Conservation (phyloP, 2,888 invertebrate species). For the Helicoverpa assulta region DNA sequence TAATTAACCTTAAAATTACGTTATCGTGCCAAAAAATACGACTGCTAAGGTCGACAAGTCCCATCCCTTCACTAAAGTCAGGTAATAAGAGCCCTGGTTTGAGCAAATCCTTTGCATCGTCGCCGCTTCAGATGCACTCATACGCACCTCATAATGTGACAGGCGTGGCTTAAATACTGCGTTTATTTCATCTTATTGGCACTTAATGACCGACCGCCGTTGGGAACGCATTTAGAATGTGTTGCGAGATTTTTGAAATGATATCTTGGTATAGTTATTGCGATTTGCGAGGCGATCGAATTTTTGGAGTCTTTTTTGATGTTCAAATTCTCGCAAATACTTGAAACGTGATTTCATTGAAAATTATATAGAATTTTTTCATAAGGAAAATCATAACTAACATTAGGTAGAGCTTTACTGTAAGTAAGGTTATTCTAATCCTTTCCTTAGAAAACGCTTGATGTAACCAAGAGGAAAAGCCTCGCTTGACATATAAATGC, state of each 20-base stretch:
- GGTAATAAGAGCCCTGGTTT: constrained; percentile 42
- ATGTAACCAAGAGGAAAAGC: background rate
- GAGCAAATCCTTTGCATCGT: constrained; percentile 49
- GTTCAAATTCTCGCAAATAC: too few species aligned
- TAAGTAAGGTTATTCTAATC: background rate
- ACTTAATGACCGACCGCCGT: constrained; percentile 24
- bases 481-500: constrained; percentile 20
- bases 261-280: background rate
- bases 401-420: background rate
- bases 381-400: constrained; percentile 16
- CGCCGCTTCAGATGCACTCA: constrained; percentile 49
- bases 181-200: constrained; percentile 55
- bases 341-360: too few species aligned
- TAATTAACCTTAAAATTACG: background rate
- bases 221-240: constrained; percentile 6
- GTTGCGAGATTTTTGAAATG: constrained; percentile 4
- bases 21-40: background rate
- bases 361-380: too few species aligned
- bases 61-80: constrained; percentile 43
- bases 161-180: constrained; percentile 51
- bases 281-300: background rate
- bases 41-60: constrained; percentile 14
- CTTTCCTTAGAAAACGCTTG: constrained; percentile 9
- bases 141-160: constrained; percentile 51
- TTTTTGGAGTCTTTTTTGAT: too few species aligned